Percentiles rank a stretch among this genome's conserved stretches.
Conservation (phyloP, 35 echinoderm and acorn worm species). For the Nesometra sesokonis region DNA sequence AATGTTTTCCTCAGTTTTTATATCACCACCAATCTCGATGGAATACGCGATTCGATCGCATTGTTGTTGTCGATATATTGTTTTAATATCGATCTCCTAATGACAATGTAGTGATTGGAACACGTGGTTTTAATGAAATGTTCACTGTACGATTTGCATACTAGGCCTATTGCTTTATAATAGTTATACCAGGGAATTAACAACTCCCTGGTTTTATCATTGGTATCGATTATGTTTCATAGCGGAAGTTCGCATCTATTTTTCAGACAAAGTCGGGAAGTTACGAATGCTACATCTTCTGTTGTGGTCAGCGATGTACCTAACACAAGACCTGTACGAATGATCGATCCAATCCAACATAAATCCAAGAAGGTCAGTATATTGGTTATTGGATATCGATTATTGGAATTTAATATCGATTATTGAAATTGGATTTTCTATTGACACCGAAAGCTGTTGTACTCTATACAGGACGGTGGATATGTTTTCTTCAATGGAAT, state of each 20-base stretch:
- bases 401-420: too few relatives aligned
- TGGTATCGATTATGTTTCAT: background rate
- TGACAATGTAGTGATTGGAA: background rate
- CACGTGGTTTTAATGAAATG: background rate
- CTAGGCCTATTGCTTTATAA: background rate
- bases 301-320: background rate
- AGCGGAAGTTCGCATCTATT: background rate
- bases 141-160: background rate
- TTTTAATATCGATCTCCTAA: background rate
- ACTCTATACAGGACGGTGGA: too few relatives aligned
- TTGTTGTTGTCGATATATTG: background rate
- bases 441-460: too few relatives aligned
- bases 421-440: too few relatives aligned
- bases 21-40: too few relatives aligned
- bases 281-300: background rate
- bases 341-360: background rate
- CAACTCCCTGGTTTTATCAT: too few relatives aligned
- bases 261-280: background rate
- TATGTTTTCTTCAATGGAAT: too few relatives aligned
- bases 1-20: too few relatives aligned
- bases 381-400: background rate
- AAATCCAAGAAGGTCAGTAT: background rate
- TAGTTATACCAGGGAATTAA: background rate
- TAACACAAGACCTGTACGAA: background rate
- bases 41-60: background rate